These are phyloP conservation scores for Setipinna tenuifilis DNA, from an alignment of 2,797 vertebrate species.

Conservation along the genomic window DNA sequence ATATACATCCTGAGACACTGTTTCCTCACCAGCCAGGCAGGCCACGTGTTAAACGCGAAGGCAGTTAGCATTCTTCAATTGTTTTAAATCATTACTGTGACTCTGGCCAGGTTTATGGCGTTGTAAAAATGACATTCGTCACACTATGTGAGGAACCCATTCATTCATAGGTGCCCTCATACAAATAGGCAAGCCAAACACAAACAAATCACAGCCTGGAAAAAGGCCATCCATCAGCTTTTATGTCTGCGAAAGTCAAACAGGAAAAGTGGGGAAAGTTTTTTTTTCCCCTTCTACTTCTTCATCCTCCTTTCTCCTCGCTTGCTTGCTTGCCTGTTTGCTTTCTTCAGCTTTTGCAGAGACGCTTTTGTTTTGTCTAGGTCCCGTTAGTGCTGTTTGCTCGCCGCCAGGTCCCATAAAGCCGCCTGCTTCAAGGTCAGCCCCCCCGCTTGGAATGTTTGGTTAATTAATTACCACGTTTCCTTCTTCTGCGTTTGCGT, in stretches of 20 bases:
- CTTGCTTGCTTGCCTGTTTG: background rate
- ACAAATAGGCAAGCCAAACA: conserved; percentile 60
- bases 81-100: conserved; percentile 55
- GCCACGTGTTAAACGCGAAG: conserved; percentile 22
- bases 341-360: conserved; percentile 36
- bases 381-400: conserved; percentile 31
- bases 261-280: conserved; percentile 43
- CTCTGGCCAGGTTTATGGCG: conserved; percentile 37
- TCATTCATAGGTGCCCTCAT: conserved; percentile 43
- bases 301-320: background rate
- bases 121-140: conserved; percentile 43
- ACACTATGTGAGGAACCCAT: conserved; percentile 38
- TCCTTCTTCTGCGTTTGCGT: conserved; percentile 30
- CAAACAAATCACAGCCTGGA: conserved; percentile 29
- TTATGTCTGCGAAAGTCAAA: conserved; percentile 52
- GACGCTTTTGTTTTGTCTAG: conserved; percentile 39
- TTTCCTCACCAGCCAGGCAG: conserved; percentile 31
- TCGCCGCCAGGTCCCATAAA: conserved; percentile 9
- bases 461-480: conserved; percentile 33
- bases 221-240: conserved; percentile 46
- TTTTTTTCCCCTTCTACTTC: background rate
- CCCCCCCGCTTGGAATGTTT: conserved; percentile 27
- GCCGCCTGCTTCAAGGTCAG: conserved; percentile 26
- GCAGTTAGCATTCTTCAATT: conserved; percentile 55
- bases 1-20: conserved; percentile 34